phyloP scores from a whole-genome alignment of 2,888 invertebrate genomes.

The Dryobotodes eremita region DNA sequence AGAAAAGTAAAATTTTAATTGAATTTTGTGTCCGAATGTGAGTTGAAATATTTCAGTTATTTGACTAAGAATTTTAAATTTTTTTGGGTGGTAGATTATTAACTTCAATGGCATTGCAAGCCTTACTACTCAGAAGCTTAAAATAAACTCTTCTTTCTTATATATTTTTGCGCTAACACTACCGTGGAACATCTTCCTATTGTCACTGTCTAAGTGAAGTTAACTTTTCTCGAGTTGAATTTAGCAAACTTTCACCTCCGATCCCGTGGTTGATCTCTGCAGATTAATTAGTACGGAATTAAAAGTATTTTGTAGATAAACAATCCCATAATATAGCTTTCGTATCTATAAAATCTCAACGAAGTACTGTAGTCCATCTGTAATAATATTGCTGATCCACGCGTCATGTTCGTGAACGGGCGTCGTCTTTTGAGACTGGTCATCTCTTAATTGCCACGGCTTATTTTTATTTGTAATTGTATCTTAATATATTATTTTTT shows the following conservation, averaged over 20 bases:
- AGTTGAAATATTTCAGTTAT: slow-evolving; percentile 37
- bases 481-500: too few species aligned
- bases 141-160: slow-evolving; percentile 3
- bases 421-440: too few species aligned
- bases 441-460: too few species aligned
- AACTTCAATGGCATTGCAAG: neutral
- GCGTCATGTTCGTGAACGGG: too few species aligned
- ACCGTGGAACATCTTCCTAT: neutral
- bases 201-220: neutral
- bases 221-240: neutral
- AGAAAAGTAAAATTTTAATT: slow-evolving; percentile 59
- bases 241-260: neutral
- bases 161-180: slow-evolving; percentile 1
- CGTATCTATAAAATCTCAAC: neutral
- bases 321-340: neutral
- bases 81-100: neutral
- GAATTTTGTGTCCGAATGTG: slow-evolving; percentile 30
- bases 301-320: neutral
- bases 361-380: neutral
- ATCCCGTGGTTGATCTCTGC: neutral
- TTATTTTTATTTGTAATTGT: too few species aligned
- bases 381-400: neutral
- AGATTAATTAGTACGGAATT: neutral
- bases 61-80: slow-evolving; percentile 24
- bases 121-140: neutral